Conservation (phyloP, 2,113 vertebrate genomes). For the Nibea coibor region DNA sequence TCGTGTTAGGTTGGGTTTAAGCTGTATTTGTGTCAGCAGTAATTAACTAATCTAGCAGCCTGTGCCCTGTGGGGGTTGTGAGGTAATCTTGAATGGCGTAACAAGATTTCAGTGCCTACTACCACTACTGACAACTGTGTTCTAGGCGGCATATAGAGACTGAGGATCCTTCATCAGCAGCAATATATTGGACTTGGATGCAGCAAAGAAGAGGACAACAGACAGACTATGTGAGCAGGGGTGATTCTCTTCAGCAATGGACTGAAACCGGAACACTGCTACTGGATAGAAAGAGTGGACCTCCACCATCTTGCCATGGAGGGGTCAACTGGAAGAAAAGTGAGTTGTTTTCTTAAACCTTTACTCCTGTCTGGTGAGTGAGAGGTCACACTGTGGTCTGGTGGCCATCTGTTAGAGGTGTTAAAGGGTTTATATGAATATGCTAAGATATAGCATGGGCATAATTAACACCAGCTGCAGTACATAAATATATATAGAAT, state of each 20-base stretch:
- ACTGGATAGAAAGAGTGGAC: conserved; percentile 37
- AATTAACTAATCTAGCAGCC: conserved; percentile 82
- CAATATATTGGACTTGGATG: conserved; percentile 56
- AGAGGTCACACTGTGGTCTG: conserved; percentile 26
- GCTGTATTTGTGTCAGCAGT: conserved; percentile 72
- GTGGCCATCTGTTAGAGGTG: conserved; percentile 35
- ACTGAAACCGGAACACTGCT: conserved; percentile 48
- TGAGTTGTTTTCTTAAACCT: conserved; percentile 63
- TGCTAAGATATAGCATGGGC: background rate
- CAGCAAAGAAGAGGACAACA: conserved; percentile 49
- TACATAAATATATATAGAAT: background rate
- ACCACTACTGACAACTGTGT: conserved; percentile 56
- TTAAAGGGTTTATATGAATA: background rate
- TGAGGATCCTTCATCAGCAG: conserved; percentile 41
- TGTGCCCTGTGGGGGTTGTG: conserved; percentile 64
- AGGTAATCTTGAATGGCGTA: conserved; percentile 80
- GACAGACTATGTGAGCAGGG: conserved; percentile 51
- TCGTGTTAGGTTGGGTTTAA: conserved; percentile 62
- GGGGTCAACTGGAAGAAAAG: conserved; percentile 72
- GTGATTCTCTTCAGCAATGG: conserved; percentile 63
- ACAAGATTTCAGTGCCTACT: conserved; percentile 79
- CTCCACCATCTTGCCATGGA: conserved; percentile 71
- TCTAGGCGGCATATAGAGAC: conserved; percentile 45
- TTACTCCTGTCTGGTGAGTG: background rate
- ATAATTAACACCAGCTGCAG: background rate